A percentile compares a stretch with the other conserved stretches of the same genome.
These are phyloP conservation scores for Apantesis nais DNA, from an alignment of 2,888 invertebrate genomes.

Conservation along the genomic window DNA sequence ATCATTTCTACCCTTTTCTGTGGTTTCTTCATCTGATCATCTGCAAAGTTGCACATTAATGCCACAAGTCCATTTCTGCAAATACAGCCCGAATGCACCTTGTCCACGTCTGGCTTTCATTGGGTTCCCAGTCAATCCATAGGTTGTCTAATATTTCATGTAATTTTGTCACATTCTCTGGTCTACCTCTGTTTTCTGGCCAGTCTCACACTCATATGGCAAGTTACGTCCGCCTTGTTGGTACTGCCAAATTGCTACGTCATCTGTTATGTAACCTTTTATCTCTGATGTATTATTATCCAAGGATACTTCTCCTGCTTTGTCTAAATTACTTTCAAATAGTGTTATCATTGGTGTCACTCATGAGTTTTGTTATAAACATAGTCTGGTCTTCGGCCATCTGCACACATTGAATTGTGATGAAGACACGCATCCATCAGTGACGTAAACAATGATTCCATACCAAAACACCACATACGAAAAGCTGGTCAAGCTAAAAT, in stretches of 20 bases:
- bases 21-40: not conserved
- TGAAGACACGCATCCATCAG: conserved; percentile 12
- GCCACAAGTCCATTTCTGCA: not conserved
- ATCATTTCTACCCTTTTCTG: not conserved
- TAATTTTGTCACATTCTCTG: not conserved
- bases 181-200: not conserved
- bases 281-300: not conserved
- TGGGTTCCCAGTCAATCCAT: conserved; percentile 4
- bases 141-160: not conserved
- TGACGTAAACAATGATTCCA: conserved; percentile 69
- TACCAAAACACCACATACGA: conserved; percentile 65
- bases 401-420: not conserved
- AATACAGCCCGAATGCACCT: not conserved
- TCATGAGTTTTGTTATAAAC: not conserved
- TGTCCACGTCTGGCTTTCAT: not conserved
- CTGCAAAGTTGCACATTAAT: not conserved
- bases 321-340: not conserved
- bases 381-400: conserved; percentile 9
- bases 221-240: not conserved
- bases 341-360: not conserved
- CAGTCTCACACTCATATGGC: not conserved
- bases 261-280: not conserved
- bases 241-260: not conserved
- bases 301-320: not conserved
- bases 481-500: conserved; percentile 55